Percentiles rank a stretch among this genome's conserved stretches.
These are phyloP conservation scores for Pycnonotus jocosus DNA, from an alignment of 2,113 vertebrate genomes.

Conservation along the genomic window DNA sequence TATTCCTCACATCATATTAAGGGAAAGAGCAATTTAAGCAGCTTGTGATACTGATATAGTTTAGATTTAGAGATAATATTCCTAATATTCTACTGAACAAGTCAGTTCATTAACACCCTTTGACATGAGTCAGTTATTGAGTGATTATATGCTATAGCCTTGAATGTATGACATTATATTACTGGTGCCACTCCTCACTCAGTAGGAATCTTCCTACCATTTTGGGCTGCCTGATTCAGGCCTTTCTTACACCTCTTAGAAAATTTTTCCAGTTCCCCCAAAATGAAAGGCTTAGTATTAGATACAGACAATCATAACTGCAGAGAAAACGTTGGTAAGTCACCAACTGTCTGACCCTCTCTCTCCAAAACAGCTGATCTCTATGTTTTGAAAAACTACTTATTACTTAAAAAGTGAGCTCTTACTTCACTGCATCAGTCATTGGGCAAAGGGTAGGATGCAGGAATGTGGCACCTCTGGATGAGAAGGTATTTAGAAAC, in stretches of 20 bases:
- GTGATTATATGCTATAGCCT: neutral
- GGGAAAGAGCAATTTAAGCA: neutral
- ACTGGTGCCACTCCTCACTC: neutral
- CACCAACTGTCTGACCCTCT: neutral
- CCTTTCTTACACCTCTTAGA: neutral
- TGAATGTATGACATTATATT: neutral
- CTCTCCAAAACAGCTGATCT: neutral
- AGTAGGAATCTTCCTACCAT: neutral
- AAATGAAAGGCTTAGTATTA: neutral
- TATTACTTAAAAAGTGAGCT: neutral
- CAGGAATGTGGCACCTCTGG: neutral
- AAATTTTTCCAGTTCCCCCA: neutral
- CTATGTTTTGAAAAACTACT: neutral
- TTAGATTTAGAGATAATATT: neutral
- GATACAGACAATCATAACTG: neutral
- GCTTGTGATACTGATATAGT: neutral
- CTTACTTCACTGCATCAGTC: neutral
- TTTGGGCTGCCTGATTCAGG: neutral
- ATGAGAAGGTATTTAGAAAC: neutral
- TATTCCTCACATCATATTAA: neutral
- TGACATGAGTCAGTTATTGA: rapidly evolving
- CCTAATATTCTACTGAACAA: neutral
- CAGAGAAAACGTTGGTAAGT: neutral
- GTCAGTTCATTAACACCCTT: neutral
- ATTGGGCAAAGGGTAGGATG: neutral